Evolutionary conservation across 2,113 vertebrate genomes (phyloP), one percentile per base, ranked within the genome.

Genomic region (Trogon melanurus): DNA sequence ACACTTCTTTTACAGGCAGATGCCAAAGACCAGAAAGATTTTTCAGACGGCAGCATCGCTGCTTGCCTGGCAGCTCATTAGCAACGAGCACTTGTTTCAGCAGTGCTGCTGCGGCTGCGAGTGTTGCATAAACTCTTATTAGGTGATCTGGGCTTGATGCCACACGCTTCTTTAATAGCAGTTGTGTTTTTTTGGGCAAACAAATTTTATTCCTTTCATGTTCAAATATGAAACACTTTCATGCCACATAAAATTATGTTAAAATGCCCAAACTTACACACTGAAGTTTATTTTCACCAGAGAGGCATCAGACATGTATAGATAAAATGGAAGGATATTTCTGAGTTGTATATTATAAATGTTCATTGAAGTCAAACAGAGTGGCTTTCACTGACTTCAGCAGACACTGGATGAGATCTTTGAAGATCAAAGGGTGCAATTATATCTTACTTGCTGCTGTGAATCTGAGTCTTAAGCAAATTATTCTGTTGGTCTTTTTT

Each of bases 371-470:
- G 93, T 96, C 91, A 91, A 79, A 76, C 76, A 61, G 60, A 94
- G 79, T 85, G 89, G 79, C 67, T 96, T 97, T 96, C 94, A 96
- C 82, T 83, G 89, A 93, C 94, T 96, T 94, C 91, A 85, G 89
- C 93, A 89, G 81, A 91, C 94, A 88, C 34, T 89, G 87, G 89
- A 95, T 94, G 89, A 96, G 92, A 96, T 96, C 91, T 94, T 93
- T 96, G 95, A 97, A 96, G 95, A 97, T 96, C 90, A 95, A 96
- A 96, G 80, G 65, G 27, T 94, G 83, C 78, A 95, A 95, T 96
- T 94, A 90, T 94, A 84, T 95, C 93, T 94, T 84, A 93, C 72
- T 91, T 84, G 85, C 88, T 96, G 72, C 90, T 96, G 83, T 36
- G 70, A 94, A 93, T 88, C 56, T 58, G 73, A 96, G 27, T 93